Evolutionary conservation across 1,140 invertebrate species (phyloP), one percentile per base, ranked within the genome.

Genomic region (Cotesia chilonis): DNA sequence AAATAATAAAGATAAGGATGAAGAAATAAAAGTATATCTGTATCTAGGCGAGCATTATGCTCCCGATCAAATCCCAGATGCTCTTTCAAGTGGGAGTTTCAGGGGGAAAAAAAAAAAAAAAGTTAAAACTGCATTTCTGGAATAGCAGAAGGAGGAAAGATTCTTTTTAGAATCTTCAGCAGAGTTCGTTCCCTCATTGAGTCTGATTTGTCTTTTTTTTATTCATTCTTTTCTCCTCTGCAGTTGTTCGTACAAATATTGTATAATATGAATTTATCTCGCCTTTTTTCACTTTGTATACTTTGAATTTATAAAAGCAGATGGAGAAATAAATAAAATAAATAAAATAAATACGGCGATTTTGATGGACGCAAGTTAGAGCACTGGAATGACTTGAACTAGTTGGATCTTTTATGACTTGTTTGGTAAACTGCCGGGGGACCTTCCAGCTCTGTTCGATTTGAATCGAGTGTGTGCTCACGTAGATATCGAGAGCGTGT

Each of bases 351-450:
- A 14, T 5, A 60, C 0, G 37, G 60, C 60, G 36, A 54, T 47
- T 47, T 28, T 64, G 63, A 63, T 61, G 60, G 60, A 61, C 5
- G 17, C 38, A 12, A 63, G 20, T 28, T 47, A 52, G 38, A 38
- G 1, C 12, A 38, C 9, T 70, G 55, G 68, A 35, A 63, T 51
- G 12, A 37, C 38, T 63, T 47, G 41, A 28, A 28, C n/a, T 61
- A 60, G 60, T 36, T 37, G 28, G 51, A 54, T 71, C 61, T 65
- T 71, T 71, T 71, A 71, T 51, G 61, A 71, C 60, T 71, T 71
- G 63, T 61, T 63, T 51, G 63, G 63, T 47, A 71, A 71, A 55
- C 36, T 66, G 5, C 63, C 68, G 28, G 59, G 63, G 70, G 37
- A 71, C 28, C 28, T 28, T 28, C 28, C 28, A 28, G 28, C 2